Percentiles rank a stretch among this genome's conserved stretches.
Evolutionary conservation across 2,888 invertebrate genomes (phyloP).

Genomic region (Diogma glabrata): DNA sequence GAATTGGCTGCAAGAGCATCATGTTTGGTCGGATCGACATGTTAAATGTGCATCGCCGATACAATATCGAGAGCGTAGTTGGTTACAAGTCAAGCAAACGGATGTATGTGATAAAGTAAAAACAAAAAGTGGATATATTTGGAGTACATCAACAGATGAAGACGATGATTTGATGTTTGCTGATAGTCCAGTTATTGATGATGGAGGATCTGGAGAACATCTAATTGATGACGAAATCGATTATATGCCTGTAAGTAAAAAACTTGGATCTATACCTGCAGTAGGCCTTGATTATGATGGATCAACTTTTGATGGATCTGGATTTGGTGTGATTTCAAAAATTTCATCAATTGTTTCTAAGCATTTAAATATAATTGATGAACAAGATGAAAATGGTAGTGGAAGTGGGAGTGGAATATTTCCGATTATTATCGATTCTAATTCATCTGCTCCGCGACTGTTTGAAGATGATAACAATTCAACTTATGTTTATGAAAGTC

Average conservation of each 20-base stretch:
- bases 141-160: conserved; percentile 18
- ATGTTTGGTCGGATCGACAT: conserved; percentile 41
- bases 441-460: no score
- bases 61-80: conserved; percentile 40
- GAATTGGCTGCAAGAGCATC: conserved; percentile 44
- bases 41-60: conserved; percentile 45
- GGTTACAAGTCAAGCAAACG: conserved; percentile 46
- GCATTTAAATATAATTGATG: conserved; percentile 18
- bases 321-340: conserved; percentile 26
- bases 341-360: no score
- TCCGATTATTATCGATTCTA: no score
- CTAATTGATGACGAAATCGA: no score
- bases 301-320: conserved; percentile 25
- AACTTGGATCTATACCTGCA: no score
- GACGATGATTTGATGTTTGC: conserved; percentile 49
- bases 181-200: conserved; percentile 42
- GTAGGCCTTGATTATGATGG: conserved; percentile 23
- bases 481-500: no score
- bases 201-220: conserved; percentile 35
- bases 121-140: conserved; percentile 15
- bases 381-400: not conserved
- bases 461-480: no score
- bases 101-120: conserved; percentile 39
- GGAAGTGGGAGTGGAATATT: conserved; percentile 6
- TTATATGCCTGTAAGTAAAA: no score